A percentile compares a stretch with the other conserved stretches of the same genome.
These are phyloP conservation scores for Hymenopus coronatus DNA, from an alignment of 2,888 invertebrate genomes.

Conservation along the genomic window DNA sequence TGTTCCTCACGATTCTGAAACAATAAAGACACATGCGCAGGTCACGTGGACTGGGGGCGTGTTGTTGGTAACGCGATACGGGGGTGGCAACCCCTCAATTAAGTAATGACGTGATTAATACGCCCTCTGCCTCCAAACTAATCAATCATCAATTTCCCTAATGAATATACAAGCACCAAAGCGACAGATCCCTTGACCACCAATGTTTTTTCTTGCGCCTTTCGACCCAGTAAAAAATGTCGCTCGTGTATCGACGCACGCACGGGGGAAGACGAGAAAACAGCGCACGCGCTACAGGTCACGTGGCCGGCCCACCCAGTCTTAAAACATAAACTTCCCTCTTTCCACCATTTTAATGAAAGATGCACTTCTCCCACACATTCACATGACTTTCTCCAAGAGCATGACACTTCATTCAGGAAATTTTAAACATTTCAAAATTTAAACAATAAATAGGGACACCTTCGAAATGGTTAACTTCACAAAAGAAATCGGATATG, in stretches of 20 bases:
- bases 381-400: too few species aligned
- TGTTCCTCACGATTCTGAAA: slow-evolving; percentile 91
- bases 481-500: too few species aligned
- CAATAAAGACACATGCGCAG: not conserved
- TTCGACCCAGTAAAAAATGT: not conserved
- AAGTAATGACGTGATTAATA: slow-evolving; percentile 22
- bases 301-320: not conserved
- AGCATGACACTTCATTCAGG: too few species aligned
- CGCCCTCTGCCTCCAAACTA: not conserved
- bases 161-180: slow-evolving; percentile 25
- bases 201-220: not conserved
- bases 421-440: too few species aligned
- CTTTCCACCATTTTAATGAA: too few species aligned
- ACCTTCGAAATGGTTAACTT: too few species aligned
- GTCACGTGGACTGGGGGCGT: slow-evolving; percentile 14
- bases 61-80: slow-evolving; percentile 20
- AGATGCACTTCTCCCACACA: too few species aligned
- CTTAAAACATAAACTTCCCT: too few species aligned
- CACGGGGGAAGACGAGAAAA: not conserved
- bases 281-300: not conserved
- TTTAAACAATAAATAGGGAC: too few species aligned
- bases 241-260: not conserved
- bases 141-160: slow-evolving; percentile 28
- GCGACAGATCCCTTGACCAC: not conserved
- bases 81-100: slow-evolving; percentile 19